These are phyloP conservation scores for Neopipo cinnamomea DNA, from an alignment of 2,113 vertebrate genomes.

Conservation along the genomic window DNA sequence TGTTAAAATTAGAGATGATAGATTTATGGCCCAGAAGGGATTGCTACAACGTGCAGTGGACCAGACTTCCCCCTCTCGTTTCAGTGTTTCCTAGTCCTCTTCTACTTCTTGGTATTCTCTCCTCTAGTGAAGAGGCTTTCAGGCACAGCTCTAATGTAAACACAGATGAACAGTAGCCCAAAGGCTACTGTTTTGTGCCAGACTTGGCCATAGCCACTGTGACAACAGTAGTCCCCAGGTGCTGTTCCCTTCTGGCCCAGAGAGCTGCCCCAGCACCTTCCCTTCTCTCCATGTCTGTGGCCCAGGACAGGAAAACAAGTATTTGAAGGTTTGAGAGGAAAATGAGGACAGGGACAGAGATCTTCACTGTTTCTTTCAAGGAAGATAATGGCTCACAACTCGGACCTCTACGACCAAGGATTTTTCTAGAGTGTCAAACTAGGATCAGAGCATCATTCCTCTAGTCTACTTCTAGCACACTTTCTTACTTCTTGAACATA, in stretches of 20 bases:
- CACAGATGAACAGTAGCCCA: neutral
- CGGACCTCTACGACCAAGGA: neutral
- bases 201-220: neutral
- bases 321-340: neutral
- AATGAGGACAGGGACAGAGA: neutral
- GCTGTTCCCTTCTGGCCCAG: neutral
- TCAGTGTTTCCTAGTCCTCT: neutral
- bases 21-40: neutral
- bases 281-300: neutral
- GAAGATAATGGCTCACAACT: neutral
- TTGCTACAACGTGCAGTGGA: neutral
- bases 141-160: neutral
- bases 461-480: neutral
- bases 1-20: slow-evolving; percentile 16
- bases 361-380: neutral
- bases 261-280: neutral
- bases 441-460: neutral
- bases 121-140: neutral
- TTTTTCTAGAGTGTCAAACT: neutral
- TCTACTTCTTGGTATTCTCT: neutral
- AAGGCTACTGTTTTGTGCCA: neutral
- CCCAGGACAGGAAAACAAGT: neutral
- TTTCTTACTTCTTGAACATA: neutral
- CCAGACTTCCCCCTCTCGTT: neutral
- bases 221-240: neutral